Evolutionary conservation across 2,797 vertebrate species (phyloP).

Genomic region (Esox lucius): DNA sequence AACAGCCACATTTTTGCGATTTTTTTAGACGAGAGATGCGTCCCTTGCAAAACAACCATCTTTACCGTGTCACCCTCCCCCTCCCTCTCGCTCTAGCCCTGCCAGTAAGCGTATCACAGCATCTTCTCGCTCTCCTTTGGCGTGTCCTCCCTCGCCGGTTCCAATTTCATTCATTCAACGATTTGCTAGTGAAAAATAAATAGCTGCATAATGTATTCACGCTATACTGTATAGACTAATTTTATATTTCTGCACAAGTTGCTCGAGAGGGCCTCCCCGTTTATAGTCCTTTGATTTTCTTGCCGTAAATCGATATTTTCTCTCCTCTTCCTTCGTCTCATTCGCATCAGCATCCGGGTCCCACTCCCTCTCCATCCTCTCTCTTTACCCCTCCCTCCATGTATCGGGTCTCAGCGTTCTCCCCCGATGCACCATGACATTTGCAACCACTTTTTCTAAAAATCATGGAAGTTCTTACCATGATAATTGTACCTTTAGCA

Average conservation of each 20-base stretch:
- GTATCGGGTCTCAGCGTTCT: background rate
- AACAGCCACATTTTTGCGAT: slow-evolving; percentile 56
- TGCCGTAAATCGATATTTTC: slow-evolving; percentile 73
- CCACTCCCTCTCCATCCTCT: slow-evolving; percentile 7
- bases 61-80: slow-evolving; percentile 55
- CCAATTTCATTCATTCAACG: slow-evolving; percentile 7
- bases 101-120: slow-evolving; percentile 81
- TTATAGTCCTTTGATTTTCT: slow-evolving; percentile 62
- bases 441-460: background rate
- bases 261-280: slow-evolving; percentile 45
- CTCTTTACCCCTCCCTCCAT: background rate
- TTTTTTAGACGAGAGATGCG: slow-evolving; percentile 52
- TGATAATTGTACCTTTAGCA: background rate
- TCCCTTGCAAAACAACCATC: slow-evolving; percentile 64
- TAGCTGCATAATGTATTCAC: slow-evolving; percentile 29
- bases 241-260: slow-evolving; percentile 40
- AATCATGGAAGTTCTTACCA: background rate
- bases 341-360: slow-evolving; percentile 81
- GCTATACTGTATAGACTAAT: slow-evolving; percentile 15
- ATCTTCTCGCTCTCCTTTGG: slow-evolving; percentile 77
- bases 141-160: slow-evolving; percentile 78
- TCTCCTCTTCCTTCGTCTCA: slow-evolving; percentile 71
- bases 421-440: background rate
- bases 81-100: slow-evolving; percentile 50
- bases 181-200: slow-evolving; percentile 49